Evolutionary conservation across 2,888 invertebrate genomes (phyloP), one percentile per base, ranked within the genome.

Genomic region (Drosophila heteroneura): DNA sequence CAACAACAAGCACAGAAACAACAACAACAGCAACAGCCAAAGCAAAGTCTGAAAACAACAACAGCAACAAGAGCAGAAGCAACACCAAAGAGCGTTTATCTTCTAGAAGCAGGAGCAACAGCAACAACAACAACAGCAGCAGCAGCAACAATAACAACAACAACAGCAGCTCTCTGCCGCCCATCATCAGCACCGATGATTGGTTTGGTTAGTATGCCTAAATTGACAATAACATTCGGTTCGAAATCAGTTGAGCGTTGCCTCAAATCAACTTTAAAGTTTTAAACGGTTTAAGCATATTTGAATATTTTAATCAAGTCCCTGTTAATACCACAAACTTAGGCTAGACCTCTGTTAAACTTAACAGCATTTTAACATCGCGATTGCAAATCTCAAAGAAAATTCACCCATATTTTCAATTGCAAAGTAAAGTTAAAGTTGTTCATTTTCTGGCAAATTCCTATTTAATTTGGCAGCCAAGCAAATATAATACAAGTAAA

Each of bases 121-220:
- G 74, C 51, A 73, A 61, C 41, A 79, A 59, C n/a, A 77, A 60
- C 28, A 28, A 4, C 10, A 81, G 39, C 22, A 70, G 7, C 37
- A 64, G 49, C 49, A 37, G 22, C 28, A 66, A 59, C 44, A 74
- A 61, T 37, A 76, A 59, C 16, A 64, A 65, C 69, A 62, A 53
- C 53, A 59, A 53, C 33, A 74, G 64, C 54, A 70, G 61, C 32
- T 90, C 90, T 3, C 39, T 86, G 53, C 84, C 82, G 52, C 69
- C 71, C 54, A 73, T 83, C 62, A 82, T 84, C 61, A 82, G 71
- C 22, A 69, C 88, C 26, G 92, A 92, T 65, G 92, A 91, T 79
- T 92, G 92, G 92, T 85, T 92, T 64, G 91, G 91, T 92, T 92
- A 92, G 91, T 92, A 91, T 68, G 6, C n/a, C n/a, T 19, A 30